phyloP scores from a whole-genome alignment of 1,140 invertebrate species.

The Adelges cooleyi region DNA sequence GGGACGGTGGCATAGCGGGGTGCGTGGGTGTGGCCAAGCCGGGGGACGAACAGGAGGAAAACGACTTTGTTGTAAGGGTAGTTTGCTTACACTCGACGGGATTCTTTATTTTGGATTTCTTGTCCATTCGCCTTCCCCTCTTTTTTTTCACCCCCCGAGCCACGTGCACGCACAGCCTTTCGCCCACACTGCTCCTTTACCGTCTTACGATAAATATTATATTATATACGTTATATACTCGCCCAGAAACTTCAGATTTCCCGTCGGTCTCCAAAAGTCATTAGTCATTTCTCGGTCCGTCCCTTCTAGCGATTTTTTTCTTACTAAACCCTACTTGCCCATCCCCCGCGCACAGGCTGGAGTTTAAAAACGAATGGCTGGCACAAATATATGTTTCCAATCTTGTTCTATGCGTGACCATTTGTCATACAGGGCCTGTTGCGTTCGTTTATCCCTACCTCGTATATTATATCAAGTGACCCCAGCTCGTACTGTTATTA shows the following conservation, averaged over 20 bases:
- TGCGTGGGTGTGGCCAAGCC: background rate
- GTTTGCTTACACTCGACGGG: background rate
- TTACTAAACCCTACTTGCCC: background rate
- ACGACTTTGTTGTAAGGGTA: too few species aligned
- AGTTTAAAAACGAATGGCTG: background rate
- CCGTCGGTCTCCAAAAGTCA: background rate
- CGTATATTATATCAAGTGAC: too few species aligned
- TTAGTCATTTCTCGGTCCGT: slow-evolving; percentile 16
- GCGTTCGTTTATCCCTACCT: background rate
- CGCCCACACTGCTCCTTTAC: background rate
- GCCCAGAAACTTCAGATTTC: background rate
- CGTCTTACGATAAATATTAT: background rate
- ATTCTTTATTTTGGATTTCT: background rate
- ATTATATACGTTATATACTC: too few species aligned
- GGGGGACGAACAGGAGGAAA: background rate
- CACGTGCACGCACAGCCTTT: background rate
- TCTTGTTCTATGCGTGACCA: background rate
- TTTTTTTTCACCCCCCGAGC: too few species aligned
- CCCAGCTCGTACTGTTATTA: too few species aligned
- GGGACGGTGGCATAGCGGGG: background rate
- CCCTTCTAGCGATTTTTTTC: slow-evolving; percentile 28
- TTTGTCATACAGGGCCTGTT: slow-evolving; percentile 18
- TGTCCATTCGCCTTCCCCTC: background rate
- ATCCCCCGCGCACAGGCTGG: background rate
- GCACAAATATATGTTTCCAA: background rate